Evolutionary conservation across 2,888 invertebrate genomes (phyloP), one percentile per base, ranked within the genome.

Genomic region (Drosophila eohydei): DNA sequence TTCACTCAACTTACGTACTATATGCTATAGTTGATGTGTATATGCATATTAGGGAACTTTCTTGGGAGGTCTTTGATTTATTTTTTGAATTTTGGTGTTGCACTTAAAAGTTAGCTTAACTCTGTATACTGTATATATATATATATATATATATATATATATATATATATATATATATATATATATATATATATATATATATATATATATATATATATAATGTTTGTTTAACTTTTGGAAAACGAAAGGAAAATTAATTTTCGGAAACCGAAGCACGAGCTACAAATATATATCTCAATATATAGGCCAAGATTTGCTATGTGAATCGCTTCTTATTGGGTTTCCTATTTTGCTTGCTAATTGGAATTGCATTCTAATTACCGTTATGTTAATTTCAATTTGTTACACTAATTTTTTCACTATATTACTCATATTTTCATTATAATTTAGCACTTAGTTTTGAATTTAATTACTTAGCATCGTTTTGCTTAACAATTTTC

Each of bases 41-140:
- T 81, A 78, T 72, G 68, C 74, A 68, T 81, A 74, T 80, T 87
- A 73, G 85, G 85, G 89, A 85, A 85, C 85, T 89, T 85, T 85
- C 73, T 88, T 79, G 85, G 85, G 89, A 84, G 85, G 84, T 85
- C 89, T 85, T 85, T 82, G 82, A 82, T 87, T 89, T 87, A 77
- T 52, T 68, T 74, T 72, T 71, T 71, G 77, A 71, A 58, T 87
- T 71, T 87, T 60, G 74, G 56, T 68, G 71, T 81, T 81, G 41
- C 66, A 28, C 78, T 80, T 78, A 75, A 14, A 21, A 8, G 46
- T 59, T 80, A 80, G 2, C 67, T 80, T 78, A 71, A 34, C 26
- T 44, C 38, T 67, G 30, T 16, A 26, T 59, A 40, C 59, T 62
- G 44, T 71, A 40, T 67, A 38, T 57, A 46, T 64, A 56, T 61